These are phyloP conservation scores for Falcaria lacertinaria DNA, from an alignment of 2,888 invertebrate genomes.

Conservation along the genomic window DNA sequence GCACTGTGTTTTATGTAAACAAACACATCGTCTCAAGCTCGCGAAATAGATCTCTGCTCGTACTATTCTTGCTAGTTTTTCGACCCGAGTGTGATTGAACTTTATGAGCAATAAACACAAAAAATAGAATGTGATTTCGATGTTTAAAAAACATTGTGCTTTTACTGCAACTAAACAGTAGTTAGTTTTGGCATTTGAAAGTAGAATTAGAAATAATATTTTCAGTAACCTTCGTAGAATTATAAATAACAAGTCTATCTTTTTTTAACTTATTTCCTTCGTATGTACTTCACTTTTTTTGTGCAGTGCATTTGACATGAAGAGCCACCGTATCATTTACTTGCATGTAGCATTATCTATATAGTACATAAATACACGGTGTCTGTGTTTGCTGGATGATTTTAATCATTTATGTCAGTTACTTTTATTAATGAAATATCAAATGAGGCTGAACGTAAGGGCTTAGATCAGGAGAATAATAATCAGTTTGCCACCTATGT, in stretches of 20 bases:
- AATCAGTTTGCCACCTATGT: too few relatives aligned
- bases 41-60: not conserved
- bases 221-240: too few relatives aligned
- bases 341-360: too few relatives aligned
- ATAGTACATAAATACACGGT: too few relatives aligned
- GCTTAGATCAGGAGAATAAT: too few relatives aligned
- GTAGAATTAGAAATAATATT: not conserved
- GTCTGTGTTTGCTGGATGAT: too few relatives aligned
- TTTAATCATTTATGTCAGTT: too few relatives aligned
- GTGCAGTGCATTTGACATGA: too few relatives aligned
- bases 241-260: not conserved
- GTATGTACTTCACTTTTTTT: not conserved
- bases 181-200: not conserved
- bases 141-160: not conserved
- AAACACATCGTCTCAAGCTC: not conserved
- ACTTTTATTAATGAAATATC: too few relatives aligned
- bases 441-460: too few relatives aligned
- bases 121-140: not conserved
- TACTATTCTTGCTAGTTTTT: not conserved
- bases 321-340: too few relatives aligned
- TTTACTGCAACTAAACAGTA: not conserved
- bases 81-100: not conserved
- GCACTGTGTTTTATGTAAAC: not conserved
- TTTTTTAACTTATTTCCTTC: not conserved
- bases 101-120: not conserved